phyloP scores from a whole-genome alignment of 2,797 vertebrate species.

The Amblyraja radiata region DNA sequence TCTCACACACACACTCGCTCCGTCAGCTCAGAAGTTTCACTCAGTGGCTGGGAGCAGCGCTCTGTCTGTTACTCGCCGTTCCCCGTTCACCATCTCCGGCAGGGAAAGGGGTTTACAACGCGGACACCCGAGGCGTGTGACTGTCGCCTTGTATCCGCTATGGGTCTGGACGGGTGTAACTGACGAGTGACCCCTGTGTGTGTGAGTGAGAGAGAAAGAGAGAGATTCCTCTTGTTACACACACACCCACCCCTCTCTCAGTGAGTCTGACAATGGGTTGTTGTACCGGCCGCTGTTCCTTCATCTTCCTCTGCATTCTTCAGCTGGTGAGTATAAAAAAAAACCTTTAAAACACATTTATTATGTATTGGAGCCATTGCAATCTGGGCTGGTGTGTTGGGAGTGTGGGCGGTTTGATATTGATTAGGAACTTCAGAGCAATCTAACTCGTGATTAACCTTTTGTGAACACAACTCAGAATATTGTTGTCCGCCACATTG shows the following conservation, averaged over 20 bases:
- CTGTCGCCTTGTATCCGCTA: background rate
- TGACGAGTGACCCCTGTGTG: background rate
- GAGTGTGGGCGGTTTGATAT: background rate
- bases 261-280: slow-evolving; percentile 65
- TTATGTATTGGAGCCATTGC: background rate
- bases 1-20: background rate
- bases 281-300: slow-evolving; percentile 77
- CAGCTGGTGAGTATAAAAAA: slow-evolving; percentile 71
- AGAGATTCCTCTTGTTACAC: background rate
- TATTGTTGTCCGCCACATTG: too few relatives aligned
- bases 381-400: too few relatives aligned
- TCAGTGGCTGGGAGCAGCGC: background rate
- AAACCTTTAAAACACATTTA: background rate
- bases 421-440: background rate
- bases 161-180: background rate
- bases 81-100: too few relatives aligned
- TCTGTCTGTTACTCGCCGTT: too few relatives aligned
- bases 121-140: background rate
- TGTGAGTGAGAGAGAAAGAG: too few relatives aligned
- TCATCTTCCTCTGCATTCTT: slow-evolving; percentile 77
- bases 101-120: background rate
- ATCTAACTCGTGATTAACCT: background rate
- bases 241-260: background rate
- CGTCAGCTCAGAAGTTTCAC: background rate
- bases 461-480: background rate